A percentile compares a stretch with the other conserved stretches of the same genome.
These are phyloP conservation scores for Drosophila teissieri DNA, from an alignment of 1,140 invertebrate genomes.

Conservation along the genomic window DNA sequence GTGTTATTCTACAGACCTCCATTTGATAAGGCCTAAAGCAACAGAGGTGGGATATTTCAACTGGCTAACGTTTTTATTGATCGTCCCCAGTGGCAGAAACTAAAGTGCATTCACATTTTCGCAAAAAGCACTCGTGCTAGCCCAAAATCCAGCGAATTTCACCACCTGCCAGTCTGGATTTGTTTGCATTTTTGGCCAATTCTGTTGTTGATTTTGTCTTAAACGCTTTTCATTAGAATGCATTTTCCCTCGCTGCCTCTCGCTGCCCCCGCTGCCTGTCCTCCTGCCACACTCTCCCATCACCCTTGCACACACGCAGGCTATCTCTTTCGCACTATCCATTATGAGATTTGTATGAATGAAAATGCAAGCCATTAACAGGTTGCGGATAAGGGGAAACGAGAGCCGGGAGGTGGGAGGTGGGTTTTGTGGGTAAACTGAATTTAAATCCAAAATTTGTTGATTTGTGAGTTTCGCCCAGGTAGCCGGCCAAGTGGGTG, in stretches of 20 bases:
- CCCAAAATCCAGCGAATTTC: neutral
- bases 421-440: constrained; percentile 3
- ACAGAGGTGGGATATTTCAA: neutral
- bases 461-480: constrained; percentile 25
- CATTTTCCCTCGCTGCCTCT: constrained; percentile 20
- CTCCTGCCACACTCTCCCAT: neutral
- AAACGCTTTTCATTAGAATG: constrained; percentile 61
- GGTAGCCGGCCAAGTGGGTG: neutral
- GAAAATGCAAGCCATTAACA: constrained; percentile 35
- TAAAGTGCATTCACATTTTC: neutral
- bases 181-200: constrained; percentile 33
- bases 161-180: constrained; percentile 5
- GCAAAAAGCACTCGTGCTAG: neutral
- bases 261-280: neutral
- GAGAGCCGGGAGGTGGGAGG: neutral
- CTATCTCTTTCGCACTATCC: constrained; percentile 9
- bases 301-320: neutral
- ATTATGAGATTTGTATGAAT: constrained; percentile 44
- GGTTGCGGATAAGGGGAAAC: neutral
- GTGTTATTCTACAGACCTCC: too few species aligned
- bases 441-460: constrained; percentile 40
- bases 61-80: neutral
- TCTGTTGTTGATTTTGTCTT: constrained; percentile 68
- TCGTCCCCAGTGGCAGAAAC: neutral
- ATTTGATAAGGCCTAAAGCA: too few species aligned